phyloP scores from a whole-genome alignment of 2,113 vertebrate genomes.

The Lynx canadensis region DNA sequence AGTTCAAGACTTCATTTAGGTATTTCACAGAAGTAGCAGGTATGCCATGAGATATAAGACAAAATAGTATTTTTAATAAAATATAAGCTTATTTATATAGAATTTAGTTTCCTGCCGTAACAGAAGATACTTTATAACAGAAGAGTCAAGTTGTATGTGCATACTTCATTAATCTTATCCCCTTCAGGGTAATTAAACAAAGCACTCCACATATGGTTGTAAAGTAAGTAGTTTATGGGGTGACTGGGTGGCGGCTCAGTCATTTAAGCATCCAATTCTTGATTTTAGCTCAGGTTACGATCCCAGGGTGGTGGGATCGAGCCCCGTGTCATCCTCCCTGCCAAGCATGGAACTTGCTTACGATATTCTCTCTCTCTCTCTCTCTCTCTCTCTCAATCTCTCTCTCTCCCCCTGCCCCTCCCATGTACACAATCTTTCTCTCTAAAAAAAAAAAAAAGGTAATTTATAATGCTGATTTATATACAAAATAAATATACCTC shows the following conservation, averaged over 20 bases:
- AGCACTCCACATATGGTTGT: background rate
- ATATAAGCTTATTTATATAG: background rate
- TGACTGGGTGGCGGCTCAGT: too few species aligned
- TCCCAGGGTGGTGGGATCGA: too few species aligned
- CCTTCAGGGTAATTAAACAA: background rate
- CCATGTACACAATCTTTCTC: too few species aligned
- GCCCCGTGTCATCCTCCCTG: too few species aligned
- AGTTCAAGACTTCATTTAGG: background rate
- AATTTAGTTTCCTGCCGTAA: slow-evolving; percentile 39
- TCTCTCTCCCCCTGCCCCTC: too few species aligned
- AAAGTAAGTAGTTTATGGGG: background rate
- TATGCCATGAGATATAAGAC: background rate
- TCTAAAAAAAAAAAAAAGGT: background rate
- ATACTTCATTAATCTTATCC: slow-evolving; percentile 34
- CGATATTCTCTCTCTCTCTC: too few species aligned
- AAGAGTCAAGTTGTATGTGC: slow-evolving; percentile 1
- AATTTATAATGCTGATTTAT: background rate
- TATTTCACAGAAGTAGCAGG: background rate
- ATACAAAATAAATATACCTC: background rate
- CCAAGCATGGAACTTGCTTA: too few species aligned
- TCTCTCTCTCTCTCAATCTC: too few species aligned
- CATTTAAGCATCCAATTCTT: too few species aligned
- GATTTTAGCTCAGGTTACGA: too few species aligned
- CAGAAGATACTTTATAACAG: slow-evolving; percentile 12
- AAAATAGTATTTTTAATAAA: slow-evolving; percentile 46